phyloP scores from a whole-genome alignment of 2,113 vertebrate species.

The Potamarius usumacintae region DNA sequence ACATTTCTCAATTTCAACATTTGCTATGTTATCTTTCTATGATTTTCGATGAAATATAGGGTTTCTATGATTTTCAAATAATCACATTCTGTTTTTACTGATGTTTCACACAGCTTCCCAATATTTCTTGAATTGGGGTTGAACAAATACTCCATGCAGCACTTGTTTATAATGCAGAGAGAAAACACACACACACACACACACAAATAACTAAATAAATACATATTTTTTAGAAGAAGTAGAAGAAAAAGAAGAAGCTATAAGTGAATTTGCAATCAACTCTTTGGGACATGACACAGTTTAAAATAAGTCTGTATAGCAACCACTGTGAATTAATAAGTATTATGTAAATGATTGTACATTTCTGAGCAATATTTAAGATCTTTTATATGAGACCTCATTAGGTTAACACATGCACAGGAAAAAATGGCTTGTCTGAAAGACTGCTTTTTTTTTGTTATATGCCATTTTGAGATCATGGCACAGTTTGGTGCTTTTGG shows the following conservation, averaged over 20 bases:
- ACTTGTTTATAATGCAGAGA: neutral
- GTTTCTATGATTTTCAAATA: no score
- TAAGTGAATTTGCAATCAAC: neutral
- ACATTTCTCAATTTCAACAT: no score
- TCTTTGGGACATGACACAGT: neutral
- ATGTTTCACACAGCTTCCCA: no score
- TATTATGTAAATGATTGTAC: neutral
- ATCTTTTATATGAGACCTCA: neutral
- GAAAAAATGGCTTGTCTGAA: slow-evolving; percentile 7
- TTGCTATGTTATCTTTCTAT: no score
- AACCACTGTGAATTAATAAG: neutral
- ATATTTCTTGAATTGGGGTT: no score
- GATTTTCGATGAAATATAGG: no score
- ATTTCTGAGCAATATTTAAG: neutral
- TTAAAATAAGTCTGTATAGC: neutral
- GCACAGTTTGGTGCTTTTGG: slow-evolving; percentile 4
- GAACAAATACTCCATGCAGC: neutral
- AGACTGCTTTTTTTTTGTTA: slow-evolving; percentile 1
- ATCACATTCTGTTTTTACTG: no score
- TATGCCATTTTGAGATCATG: slow-evolving; percentile 21
- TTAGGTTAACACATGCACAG: neutral
- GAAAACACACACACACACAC: neutral
- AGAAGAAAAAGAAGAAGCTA: neutral
- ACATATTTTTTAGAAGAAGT: neutral
- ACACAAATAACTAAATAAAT: neutral